Evolutionary conservation across 2,797 vertebrate genomes (phyloP).

Genomic region (Poecile montanus): DNA sequence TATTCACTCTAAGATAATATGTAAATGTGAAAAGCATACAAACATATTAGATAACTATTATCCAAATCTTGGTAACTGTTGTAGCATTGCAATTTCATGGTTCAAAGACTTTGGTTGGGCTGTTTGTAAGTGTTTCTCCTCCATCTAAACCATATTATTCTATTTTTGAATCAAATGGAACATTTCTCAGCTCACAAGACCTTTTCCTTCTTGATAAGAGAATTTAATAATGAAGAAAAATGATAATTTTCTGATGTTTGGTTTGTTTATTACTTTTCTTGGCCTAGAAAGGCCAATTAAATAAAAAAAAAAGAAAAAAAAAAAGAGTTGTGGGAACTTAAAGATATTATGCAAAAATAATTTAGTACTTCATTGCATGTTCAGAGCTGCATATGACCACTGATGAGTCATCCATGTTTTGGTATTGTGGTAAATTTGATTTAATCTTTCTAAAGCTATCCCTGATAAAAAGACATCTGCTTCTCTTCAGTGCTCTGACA

Average conservation of each 20-base stretch:
- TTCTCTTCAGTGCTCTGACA: slow-evolving; percentile 10
- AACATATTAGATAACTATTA: not conserved
- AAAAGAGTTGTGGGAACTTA: not conserved
- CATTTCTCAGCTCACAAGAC: not conserved
- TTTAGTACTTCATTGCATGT: not conserved
- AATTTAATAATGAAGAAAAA: not conserved
- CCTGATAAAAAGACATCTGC: slow-evolving; percentile 37
- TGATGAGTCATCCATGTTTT: slow-evolving; percentile 32
- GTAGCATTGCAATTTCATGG: not conserved
- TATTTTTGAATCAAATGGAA: not conserved
- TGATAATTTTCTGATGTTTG: not conserved
- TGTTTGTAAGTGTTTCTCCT: not conserved
- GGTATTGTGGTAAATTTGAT: slow-evolving; percentile 3
- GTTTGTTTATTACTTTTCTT: not conserved
- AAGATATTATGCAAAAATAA: not conserved
- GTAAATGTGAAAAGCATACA: not conserved
- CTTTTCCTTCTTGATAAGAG: not conserved
- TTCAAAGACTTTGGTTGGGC: not conserved
- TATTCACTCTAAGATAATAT: not conserved
- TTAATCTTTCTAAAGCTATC: slow-evolving; percentile 29
- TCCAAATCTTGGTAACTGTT: not conserved
- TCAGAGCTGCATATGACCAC: slow-evolving; percentile 2
- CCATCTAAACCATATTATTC: not conserved
- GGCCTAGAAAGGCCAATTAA: not conserved
- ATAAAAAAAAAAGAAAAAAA: not conserved